phyloP scores from a whole-genome alignment of 2,113 vertebrate genomes.

The Petromus typicus region DNA sequence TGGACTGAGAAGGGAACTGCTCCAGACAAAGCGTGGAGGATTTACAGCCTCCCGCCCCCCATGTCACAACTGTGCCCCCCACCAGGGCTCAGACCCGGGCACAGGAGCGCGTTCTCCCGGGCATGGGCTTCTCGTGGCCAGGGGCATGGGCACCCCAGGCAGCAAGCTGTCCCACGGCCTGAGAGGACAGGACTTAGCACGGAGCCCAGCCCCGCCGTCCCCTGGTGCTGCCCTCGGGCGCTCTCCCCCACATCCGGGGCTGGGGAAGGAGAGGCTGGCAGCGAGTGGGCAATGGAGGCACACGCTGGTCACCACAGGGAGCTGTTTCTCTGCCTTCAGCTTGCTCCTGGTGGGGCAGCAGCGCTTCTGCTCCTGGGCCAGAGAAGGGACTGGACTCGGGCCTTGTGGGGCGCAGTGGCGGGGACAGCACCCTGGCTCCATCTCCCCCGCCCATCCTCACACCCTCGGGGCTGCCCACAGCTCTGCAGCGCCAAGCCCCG shows the following conservation, averaged over 20 bases:
- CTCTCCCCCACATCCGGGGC: too few relatives aligned
- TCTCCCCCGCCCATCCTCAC: accelerated
- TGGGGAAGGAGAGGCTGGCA: background rate
- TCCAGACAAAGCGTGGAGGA: conserved; percentile 64
- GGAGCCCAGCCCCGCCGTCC: accelerated
- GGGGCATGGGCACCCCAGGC: accelerated
- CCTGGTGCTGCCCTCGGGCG: background rate
- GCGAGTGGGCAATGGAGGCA: too few relatives aligned
- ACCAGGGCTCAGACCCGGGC: background rate
- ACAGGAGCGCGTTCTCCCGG: accelerated
- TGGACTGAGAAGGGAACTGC: conserved; percentile 71
- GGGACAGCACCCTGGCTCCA: accelerated
- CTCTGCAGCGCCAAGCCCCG: accelerated
- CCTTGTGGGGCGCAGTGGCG: accelerated
- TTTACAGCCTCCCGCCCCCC: background rate
- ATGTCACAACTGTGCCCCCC: background rate
- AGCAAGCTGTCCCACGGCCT: accelerated
- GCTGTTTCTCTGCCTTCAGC: background rate
- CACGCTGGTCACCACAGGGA: background rate
- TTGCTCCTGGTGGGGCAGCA: background rate
- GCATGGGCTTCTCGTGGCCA: accelerated
- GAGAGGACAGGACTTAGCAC: background rate
- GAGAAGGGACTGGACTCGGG: background rate
- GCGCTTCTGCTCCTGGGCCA: accelerated
- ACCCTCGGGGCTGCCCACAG: background rate